These are phyloP conservation scores for Enteromius mattozi DNA, from an alignment of 2,797 vertebrate genomes.

Conservation along the genomic window DNA sequence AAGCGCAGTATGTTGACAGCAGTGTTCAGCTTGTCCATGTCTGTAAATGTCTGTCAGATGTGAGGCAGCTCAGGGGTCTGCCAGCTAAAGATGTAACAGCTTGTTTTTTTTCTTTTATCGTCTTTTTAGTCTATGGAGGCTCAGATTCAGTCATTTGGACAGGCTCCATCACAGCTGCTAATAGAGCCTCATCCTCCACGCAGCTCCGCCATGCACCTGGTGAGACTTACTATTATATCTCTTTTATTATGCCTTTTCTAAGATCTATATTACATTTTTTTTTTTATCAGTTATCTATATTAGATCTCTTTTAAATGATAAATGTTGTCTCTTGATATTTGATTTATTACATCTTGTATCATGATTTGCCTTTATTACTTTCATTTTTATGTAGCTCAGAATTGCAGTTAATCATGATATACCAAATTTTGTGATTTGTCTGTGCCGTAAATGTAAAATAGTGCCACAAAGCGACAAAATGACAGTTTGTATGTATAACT, in stretches of 20 bases:
- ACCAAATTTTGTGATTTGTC: not conserved
- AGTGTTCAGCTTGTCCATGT: not conserved
- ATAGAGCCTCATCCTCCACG: conserved; percentile 99
- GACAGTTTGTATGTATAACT: not conserved
- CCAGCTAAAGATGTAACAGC: not conserved
- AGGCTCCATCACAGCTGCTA: conserved; percentile 99
- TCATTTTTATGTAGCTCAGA: conserved; percentile 7
- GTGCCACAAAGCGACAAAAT: not conserved
- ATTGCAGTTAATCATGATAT: not conserved
- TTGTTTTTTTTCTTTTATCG: conserved; percentile 6
- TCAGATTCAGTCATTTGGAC: conserved; percentile 97
- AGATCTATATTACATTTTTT: not conserved
- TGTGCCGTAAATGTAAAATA: not conserved
- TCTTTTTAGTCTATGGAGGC: conserved; percentile 91
- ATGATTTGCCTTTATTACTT: not conserved
- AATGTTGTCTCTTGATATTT: not conserved
- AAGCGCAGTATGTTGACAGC: not conserved
- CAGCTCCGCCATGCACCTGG: conserved; percentile 99
- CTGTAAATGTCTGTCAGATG: not conserved
- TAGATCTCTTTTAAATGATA: conserved; percentile 1
- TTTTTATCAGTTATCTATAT: not conserved
- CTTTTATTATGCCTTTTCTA: not conserved
- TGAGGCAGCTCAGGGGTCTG: not conserved
- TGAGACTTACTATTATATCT: conserved; percentile 76
- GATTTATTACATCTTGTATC: not conserved